These are phyloP conservation scores for Amphiprion percula DNA, from an alignment of 2,113 vertebrate genomes.

Conservation along the genomic window DNA sequence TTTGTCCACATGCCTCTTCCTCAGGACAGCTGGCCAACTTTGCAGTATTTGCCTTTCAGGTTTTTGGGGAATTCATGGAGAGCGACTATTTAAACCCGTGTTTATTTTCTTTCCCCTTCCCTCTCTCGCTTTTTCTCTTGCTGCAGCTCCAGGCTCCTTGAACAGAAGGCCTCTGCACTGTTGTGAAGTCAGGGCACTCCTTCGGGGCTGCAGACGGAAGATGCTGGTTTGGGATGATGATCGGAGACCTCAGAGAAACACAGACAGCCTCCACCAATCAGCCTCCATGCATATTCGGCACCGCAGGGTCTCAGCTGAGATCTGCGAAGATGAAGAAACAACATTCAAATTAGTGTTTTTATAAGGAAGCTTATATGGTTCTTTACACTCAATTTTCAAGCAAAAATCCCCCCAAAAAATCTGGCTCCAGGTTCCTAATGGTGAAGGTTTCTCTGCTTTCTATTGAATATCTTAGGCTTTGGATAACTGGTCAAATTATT, in stretches of 20 bases:
- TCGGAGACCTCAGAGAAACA: slow-evolving; percentile 61
- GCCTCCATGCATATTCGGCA: slow-evolving; percentile 53
- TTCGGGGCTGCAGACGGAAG: slow-evolving; percentile 24
- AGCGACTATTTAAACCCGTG: slow-evolving; percentile 27
- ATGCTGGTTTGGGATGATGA: slow-evolving; percentile 50
- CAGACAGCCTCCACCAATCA: slow-evolving; percentile 47
- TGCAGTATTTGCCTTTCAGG: slow-evolving; percentile 70
- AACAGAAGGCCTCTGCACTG: slow-evolving; percentile 32
- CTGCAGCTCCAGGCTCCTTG: slow-evolving; percentile 45
- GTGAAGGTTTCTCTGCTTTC: no score
- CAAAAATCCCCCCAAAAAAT: no score
- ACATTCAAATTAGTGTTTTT: slow-evolving; percentile 26
- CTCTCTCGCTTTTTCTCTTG: slow-evolving; percentile 5
- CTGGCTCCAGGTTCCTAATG: no score
- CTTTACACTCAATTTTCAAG: background rate
- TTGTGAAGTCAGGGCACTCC: slow-evolving; percentile 31
- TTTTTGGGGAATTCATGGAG: slow-evolving; percentile 77
- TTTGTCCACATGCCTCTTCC: slow-evolving; percentile 67
- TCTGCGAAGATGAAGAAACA: slow-evolving; percentile 53
- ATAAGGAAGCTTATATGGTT: background rate
- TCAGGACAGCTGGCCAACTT: slow-evolving; percentile 53
- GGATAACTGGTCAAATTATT: no score
- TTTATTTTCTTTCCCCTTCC: slow-evolving; percentile 17
- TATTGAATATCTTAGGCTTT: no score
- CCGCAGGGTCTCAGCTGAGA: slow-evolving; percentile 33